Conservation (phyloP, 2,797 vertebrate species). For the Pyrocephalus nanus region DNA sequence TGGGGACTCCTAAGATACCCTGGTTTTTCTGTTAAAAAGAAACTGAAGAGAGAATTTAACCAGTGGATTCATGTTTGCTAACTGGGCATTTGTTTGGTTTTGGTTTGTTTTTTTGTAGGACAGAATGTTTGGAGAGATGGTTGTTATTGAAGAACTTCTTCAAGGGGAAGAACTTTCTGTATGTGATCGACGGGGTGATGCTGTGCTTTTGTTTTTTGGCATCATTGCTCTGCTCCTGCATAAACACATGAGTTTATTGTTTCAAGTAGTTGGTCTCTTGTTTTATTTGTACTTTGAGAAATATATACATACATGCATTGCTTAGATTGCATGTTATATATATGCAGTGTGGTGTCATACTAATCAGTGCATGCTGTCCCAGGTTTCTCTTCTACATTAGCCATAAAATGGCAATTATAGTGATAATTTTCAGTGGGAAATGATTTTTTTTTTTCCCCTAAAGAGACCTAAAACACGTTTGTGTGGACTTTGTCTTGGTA, state of each 20-base stretch:
- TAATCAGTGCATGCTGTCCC: background rate
- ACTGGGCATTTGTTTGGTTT: background rate
- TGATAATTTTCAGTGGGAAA: background rate
- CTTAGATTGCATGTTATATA: too few relatives aligned
- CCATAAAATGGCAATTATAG: background rate
- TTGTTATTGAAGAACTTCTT: constrained; percentile 89
- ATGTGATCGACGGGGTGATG: background rate
- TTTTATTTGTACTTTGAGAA: background rate
- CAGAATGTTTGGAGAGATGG: constrained; percentile 82
- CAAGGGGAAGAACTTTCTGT: constrained; percentile 91
- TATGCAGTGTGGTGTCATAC: background rate
- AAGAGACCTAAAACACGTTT: background rate
- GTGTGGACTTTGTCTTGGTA: background rate
- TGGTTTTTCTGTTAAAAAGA: background rate
- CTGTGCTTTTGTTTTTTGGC: background rate
- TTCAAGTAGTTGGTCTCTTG: background rate
- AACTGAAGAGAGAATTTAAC: background rate
- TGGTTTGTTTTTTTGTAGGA: constrained; percentile 72
- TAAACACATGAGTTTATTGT: background rate
- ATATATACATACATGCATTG: background rate
- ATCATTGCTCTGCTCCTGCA: background rate
- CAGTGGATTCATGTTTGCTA: background rate
- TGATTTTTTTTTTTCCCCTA: background rate
- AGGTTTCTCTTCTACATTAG: background rate
- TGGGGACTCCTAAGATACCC: background rate